phyloP scores from a whole-genome alignment of 2,888 invertebrate species.

The Leptarthrus brevirostris region DNA sequence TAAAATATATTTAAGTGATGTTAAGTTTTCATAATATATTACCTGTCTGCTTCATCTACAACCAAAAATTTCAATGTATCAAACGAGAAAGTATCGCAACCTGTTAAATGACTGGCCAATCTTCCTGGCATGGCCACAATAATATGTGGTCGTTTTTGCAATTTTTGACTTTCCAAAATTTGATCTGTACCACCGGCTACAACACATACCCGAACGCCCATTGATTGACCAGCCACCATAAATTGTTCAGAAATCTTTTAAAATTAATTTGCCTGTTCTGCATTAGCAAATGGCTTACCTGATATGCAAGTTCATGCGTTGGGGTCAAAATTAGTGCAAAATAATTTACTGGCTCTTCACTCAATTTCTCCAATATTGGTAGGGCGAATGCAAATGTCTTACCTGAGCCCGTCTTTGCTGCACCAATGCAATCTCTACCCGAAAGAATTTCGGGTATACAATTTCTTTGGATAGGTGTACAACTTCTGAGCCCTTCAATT shows the following conservation, averaged over 20 bases:
- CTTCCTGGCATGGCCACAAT: slow-evolving; percentile 97
- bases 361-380: slow-evolving; percentile 90
- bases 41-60: slow-evolving; percentile 94
- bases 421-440: slow-evolving; percentile 92
- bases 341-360: slow-evolving; percentile 95
- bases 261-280: not conserved
- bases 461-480: slow-evolving; percentile 84
- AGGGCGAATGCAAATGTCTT: slow-evolving; percentile 98
- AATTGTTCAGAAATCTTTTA: slow-evolving; percentile 94
- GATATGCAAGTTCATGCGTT: slow-evolving; percentile 91
- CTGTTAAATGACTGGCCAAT: slow-evolving; percentile 90
- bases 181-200: slow-evolving; percentile 97
- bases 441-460: slow-evolving; percentile 82
- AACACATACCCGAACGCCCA: slow-evolving; percentile 84
- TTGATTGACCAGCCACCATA: slow-evolving; percentile 87
- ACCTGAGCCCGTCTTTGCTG: slow-evolving; percentile 97
- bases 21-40: slow-evolving; percentile 68
- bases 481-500: slow-evolving; percentile 76
- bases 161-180: slow-evolving; percentile 85
- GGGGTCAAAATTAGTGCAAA: slow-evolving; percentile 95
- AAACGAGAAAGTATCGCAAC: slow-evolving; percentile 85
- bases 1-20: not conserved
- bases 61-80: slow-evolving; percentile 87
- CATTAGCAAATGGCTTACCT: slow-evolving; percentile 62
- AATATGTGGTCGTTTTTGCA: slow-evolving; percentile 89